Percentiles rank a stretch among this genome's conserved stretches.
Conservation (phyloP, 2,888 invertebrate species). For the Branchinecta sandiegonensis region DNA sequence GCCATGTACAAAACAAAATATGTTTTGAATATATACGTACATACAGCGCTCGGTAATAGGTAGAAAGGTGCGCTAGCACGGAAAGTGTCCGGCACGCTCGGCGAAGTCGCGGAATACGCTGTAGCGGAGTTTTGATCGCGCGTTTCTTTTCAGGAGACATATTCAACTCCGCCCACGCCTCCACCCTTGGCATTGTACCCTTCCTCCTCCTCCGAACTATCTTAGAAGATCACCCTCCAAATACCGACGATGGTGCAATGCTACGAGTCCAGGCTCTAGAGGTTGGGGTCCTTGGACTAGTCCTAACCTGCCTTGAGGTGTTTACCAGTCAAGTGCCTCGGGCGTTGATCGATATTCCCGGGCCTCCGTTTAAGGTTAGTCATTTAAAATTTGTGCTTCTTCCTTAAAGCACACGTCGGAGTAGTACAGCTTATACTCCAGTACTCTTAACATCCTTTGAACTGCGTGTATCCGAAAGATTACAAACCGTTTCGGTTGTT, state of each 20-base stretch:
- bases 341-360: conserved; percentile 20
- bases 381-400: neutral
- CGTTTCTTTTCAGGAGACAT: conserved; percentile 44
- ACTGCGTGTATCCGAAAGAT: no score
- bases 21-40: no score
- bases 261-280: conserved; percentile 63
- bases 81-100: neutral
- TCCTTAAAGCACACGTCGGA: no score
- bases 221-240: conserved; percentile 57
- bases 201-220: conserved; percentile 62
- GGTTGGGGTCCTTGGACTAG: conserved; percentile 66
- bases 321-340: conserved; percentile 47
- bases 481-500: no score
- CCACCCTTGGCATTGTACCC: conserved; percentile 54
- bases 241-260: conserved; percentile 57
- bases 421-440: no score
- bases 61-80: neutral
- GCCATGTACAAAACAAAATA: no score
- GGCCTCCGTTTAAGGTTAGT: neutral
- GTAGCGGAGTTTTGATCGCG: neutral
- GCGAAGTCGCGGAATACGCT: neutral
- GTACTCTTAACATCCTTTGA: no score
- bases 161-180: conserved; percentile 50
- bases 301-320: conserved; percentile 72
- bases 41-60: no score